Percentiles rank a stretch among this genome's conserved stretches.
These are phyloP conservation scores for Diogma glabrata DNA, from an alignment of 2,888 invertebrate genomes.

Conservation along the genomic window DNA sequence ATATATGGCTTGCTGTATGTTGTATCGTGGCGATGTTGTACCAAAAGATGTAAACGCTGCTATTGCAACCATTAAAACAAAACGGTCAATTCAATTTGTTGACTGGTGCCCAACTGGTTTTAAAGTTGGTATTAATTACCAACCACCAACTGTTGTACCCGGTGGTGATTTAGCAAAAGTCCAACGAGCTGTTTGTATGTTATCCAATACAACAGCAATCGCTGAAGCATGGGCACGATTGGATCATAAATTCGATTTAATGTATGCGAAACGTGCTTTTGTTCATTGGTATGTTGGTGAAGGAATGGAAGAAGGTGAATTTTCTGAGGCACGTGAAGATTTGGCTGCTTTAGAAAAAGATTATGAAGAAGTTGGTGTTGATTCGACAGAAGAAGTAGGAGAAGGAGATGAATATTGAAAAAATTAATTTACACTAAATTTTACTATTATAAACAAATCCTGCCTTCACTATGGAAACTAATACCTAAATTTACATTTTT, in stretches of 20 bases:
- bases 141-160: slow-evolving; percentile 82
- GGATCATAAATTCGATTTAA: slow-evolving; percentile 90
- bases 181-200: slow-evolving; percentile 91
- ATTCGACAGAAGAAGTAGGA: slow-evolving; percentile 57
- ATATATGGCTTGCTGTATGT: slow-evolving; percentile 94
- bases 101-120: slow-evolving; percentile 79
- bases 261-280: slow-evolving; percentile 93
- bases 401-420: slow-evolving; percentile 50
- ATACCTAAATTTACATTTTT: too few species aligned
- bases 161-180: slow-evolving; percentile 88
- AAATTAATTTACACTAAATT: too few species aligned
- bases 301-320: slow-evolving; percentile 82
- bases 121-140: slow-evolving; percentile 79
- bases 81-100: slow-evolving; percentile 78
- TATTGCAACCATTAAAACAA: slow-evolving; percentile 87
- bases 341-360: slow-evolving; percentile 69
- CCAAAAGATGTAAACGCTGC: slow-evolving; percentile 90
- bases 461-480: too few species aligned
- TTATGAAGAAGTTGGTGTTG: slow-evolving; percentile 67
- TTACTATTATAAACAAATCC: too few species aligned
- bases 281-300: slow-evolving; percentile 91
- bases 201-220: slow-evolving; percentile 93
- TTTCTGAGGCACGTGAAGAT: slow-evolving; percentile 79
- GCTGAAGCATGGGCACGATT: slow-evolving; percentile 93
- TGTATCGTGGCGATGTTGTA: slow-evolving; percentile 85